phyloP scores from a whole-genome alignment of 1,140 invertebrate species.

The Pogonomyrmex barbatus region DNA sequence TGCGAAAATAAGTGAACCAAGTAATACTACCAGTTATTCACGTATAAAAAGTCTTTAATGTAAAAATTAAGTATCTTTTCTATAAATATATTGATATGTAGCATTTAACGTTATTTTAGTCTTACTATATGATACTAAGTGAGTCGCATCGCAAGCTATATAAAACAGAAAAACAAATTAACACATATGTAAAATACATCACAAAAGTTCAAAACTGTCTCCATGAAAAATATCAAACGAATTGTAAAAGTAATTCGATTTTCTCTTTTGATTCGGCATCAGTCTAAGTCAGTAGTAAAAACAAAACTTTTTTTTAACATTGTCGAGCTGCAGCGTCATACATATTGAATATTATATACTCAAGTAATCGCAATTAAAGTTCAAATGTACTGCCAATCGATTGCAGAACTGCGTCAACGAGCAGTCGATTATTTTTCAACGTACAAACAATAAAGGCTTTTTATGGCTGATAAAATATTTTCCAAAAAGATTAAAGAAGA shows the following conservation, averaged over 20 bases:
- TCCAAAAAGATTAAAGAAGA: neutral
- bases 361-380: conserved; percentile 34
- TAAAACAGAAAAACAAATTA: neutral
- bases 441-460: neutral
- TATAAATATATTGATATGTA: conserved; percentile 29
- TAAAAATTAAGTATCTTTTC: conserved; percentile 24
- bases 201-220: neutral
- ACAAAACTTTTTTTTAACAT: conserved; percentile 1
- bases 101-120: neutral
- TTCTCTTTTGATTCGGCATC: neutral
- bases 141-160: neutral
- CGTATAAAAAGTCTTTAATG: conserved; percentile 33
- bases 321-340: conserved; percentile 1
- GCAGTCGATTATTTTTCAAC: neutral
- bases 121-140: conserved; percentile 1
- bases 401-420: neutral
- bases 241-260: conserved; percentile 8
- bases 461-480: neutral
- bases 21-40: neutral
- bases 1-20: neutral
- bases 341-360: conserved; percentile 23
- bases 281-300: neutral
- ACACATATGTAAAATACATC: conserved; percentile 4
- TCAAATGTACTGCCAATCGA: conserved; percentile 35
- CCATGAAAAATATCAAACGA: neutral